Evolutionary conservation across 1,140 invertebrate species (phyloP).

Genomic region (Drosophila virilis): DNA sequence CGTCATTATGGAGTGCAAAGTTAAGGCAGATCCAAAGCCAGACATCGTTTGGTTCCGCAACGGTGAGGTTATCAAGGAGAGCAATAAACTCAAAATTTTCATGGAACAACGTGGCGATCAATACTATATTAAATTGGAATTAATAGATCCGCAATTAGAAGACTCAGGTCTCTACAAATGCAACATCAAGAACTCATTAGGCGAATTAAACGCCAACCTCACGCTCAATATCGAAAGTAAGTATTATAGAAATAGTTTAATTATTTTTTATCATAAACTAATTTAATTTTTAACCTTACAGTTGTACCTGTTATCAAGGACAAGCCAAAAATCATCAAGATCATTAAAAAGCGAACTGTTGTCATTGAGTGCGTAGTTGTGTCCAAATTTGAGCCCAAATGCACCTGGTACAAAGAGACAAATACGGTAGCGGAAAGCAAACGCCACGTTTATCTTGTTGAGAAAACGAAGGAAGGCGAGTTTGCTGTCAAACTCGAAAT

Average conservation of each 20-base stretch:
- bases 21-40: conserved; percentile 96
- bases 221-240: conserved; percentile 99
- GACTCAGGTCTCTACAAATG: conserved; percentile 99
- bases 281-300: conserved; percentile 82
- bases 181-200: conserved; percentile 97
- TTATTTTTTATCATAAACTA: no score
- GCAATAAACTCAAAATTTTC: conserved; percentile 91
- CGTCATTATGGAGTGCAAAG: conserved; percentile 98
- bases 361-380: conserved; percentile 95
- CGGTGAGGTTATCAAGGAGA: conserved; percentile 91
- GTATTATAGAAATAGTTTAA: conserved; percentile 72
- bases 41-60: conserved; percentile 97
- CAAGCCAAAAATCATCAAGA: conserved; percentile 94
- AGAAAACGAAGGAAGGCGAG: conserved; percentile 86
- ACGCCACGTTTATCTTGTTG: conserved; percentile 70
- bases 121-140: conserved; percentile 94
- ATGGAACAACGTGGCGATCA: conserved; percentile 91
- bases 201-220: conserved; percentile 98
- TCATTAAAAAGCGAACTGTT: conserved; percentile 94
- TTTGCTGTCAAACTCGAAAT: conserved; percentile 95
- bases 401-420: conserved; percentile 95
- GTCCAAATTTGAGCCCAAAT: conserved; percentile 94
- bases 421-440: conserved; percentile 90
- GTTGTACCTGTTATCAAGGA: conserved; percentile 97
- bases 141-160: conserved; percentile 96